Base-by-base conservation (phyloP, 2,888 invertebrate species). In the Himalopsyche tibetana region DNA sequence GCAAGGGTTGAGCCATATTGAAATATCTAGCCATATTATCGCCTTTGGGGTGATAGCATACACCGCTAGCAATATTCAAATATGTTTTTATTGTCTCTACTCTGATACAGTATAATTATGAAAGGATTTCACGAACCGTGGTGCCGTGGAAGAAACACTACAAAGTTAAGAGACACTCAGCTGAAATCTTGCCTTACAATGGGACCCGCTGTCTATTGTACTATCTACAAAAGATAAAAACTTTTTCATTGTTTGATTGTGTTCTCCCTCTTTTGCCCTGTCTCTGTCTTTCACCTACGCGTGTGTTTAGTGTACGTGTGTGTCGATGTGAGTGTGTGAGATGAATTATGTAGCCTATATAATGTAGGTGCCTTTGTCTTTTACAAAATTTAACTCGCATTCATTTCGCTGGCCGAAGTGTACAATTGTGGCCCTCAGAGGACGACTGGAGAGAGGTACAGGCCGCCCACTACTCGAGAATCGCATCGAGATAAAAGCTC, bases 161-260 rank as follows among this genome's bases (percentile, higher is more conserved):
- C 88, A 88, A 87, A 88, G 88, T 85, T 88, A 88, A 88, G 88
- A 88, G 88, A 88, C 88, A 88, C 88, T 88, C 87, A 80, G 85
- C 86, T 88, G 83, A 88, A 88, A 88, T 88, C 88, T 88, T 88
- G 85, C 85, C 85, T 87, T 82, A 88, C 88, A 88, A 88, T 88
- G 84, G 87, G 86, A 83, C 86, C 87, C 84, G 88, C 86, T 88
- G 88, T 88, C 88, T 88, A 88, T 88, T 88, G 88, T 88, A 82
- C 88, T 84, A 88, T 88, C 88, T 88, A 88, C 88, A 88, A 88
- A 88, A 88, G 88, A 88, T 88, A 88, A 88, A 88, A 88, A 88
- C 84, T 88, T 88, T 88, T 88, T 88, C 88, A 88, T 88, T 88
- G 88, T 88, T 87, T 88, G 88, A 88, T 88, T 88, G 88, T 88